Evolutionary conservation across 2,888 invertebrate genomes (phyloP), one percentile per base, ranked within the genome.

Genomic region (Hybos culiciformis): DNA sequence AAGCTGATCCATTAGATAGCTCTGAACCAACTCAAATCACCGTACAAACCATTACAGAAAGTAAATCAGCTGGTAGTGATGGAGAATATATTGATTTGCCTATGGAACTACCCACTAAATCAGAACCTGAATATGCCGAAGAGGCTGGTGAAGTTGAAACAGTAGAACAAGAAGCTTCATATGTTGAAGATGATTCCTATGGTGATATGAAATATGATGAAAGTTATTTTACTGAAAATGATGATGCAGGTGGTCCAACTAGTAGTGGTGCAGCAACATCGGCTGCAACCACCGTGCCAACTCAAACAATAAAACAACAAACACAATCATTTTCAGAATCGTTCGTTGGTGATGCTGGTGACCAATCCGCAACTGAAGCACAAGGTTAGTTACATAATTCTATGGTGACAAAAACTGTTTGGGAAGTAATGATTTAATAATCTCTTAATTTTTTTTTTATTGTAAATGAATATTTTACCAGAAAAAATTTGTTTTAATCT

Each of bases 181-280:
- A 76, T 53, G 77, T 76, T 56, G 77, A 77, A 64, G 77, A 77
- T 45, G 77, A 77, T 61, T 71, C 76, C 2, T 77, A 77, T 58
- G 75, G 75, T 63, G 77, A 77, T 63, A 74, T 77, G 73, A 64
- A 67, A 44, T 67, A 67, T 47, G 67, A 67, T 50, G 67, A 67
- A 48, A 65, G 62, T 49, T 67, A 67, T 44, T 67, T 67, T 49
- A 67, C 67, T 19, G 67, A 67, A 53, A 64, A 66, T 47, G 67
- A 67, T 42, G 67, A 67, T 50, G 56, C 57, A 7, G 58, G 53
- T 20, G n/a, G n/a, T n/a, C n/a, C n/a, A n/a, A 53, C 53, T 14
- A 56, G 56, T 17, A 32, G 44, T 24, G 40, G 32, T 11, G 50
- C 56, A n/a, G 57, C 58, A 42, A 52, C 58, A n/a, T 53, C 53